Percentiles rank a stretch among this genome's conserved stretches.
Conservation (phyloP, 2,113 vertebrate species). For the Varanus komodoensis region DNA sequence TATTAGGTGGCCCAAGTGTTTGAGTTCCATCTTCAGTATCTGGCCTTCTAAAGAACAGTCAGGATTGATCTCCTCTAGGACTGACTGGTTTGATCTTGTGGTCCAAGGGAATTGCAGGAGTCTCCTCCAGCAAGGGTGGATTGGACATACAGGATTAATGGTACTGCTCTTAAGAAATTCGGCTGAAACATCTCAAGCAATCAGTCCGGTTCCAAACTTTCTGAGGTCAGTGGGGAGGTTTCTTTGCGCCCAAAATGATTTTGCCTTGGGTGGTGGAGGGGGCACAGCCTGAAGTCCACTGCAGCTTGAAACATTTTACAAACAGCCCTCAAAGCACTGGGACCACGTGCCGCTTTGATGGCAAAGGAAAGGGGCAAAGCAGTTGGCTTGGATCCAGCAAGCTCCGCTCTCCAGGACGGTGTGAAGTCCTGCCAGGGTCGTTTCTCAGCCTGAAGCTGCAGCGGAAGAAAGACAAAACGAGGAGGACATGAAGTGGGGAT, state of each 20-base stretch:
- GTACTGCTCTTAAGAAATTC: too few species aligned
- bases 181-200: not conserved
- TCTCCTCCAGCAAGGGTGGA: too few species aligned
- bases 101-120: too few species aligned
- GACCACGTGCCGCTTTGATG: not conserved
- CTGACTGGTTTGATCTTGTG: too few species aligned
- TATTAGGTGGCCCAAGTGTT: too few species aligned
- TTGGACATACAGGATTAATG: too few species aligned
- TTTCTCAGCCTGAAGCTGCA: not conserved
- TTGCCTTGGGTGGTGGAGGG: too few species aligned
- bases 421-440: not conserved
- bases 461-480: not conserved
- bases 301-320: not conserved
- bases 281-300: not conserved
- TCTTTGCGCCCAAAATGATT: not conserved
- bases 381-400: not conserved
- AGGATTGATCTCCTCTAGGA: too few species aligned
- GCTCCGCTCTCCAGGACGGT: not conserved
- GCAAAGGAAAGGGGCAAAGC: not conserved
- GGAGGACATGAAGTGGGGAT: not conserved
- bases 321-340: not conserved
- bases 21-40: too few species aligned
- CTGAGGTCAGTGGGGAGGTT: not conserved
- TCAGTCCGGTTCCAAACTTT: not conserved
- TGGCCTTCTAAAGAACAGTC: too few species aligned